phyloP scores from a whole-genome alignment of 2,888 invertebrate species.

The Bembecia ichneumoniformis region DNA sequence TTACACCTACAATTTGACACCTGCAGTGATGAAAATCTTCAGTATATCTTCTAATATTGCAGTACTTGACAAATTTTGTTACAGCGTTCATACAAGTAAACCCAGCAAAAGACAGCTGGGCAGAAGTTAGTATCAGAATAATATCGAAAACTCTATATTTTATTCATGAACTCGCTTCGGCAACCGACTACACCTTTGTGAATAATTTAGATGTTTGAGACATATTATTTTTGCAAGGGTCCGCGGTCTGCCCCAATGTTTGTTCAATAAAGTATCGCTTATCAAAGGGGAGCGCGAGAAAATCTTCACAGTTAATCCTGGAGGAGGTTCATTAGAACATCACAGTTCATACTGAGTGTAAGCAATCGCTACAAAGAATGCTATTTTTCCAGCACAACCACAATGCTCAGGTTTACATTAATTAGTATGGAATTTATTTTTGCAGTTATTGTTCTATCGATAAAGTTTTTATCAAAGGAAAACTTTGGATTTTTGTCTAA shows the following conservation, averaged over 20 bases:
- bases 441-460: too few species aligned
- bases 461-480: too few species aligned
- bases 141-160: constrained; percentile 61
- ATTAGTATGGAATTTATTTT: too few species aligned
- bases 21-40: too few species aligned
- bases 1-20: too few species aligned
- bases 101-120: constrained; percentile 9
- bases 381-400: too few species aligned
- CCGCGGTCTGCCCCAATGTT: constrained; percentile 36
- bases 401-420: too few species aligned
- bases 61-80: too few species aligned
- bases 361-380: too few species aligned
- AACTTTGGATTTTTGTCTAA: too few species aligned
- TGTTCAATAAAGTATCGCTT: constrained; percentile 55
- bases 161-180: constrained; percentile 51
- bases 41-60: too few species aligned
- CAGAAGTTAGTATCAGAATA: constrained; percentile 36
- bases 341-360: neutral
- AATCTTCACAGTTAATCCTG: constrained; percentile 23
- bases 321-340: constrained; percentile 3
- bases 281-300: constrained; percentile 21
- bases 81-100: neutral
- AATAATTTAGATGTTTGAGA: constrained; percentile 59
- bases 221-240: constrained; percentile 61
- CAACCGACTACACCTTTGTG: constrained; percentile 56